Evolutionary conservation across 2,113 vertebrate genomes (phyloP), one percentile per base, ranked within the genome.

Genomic region (Gnathonemus echidnorhynchus): DNA sequence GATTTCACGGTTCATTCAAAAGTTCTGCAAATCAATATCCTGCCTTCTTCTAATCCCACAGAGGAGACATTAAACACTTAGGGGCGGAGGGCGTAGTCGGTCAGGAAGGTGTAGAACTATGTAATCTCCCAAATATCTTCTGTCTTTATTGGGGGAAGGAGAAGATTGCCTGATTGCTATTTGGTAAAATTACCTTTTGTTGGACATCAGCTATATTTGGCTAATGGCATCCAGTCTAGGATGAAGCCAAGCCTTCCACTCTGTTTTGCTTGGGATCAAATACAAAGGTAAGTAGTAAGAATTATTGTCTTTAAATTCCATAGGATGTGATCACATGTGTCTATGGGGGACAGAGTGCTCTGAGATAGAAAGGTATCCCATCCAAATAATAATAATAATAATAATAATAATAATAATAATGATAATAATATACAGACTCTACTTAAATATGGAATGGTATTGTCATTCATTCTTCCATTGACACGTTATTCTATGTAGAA

Each of bases 1-100:
- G 87, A 90, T 91, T 88, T 88, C 87, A 86, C 87, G 27, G 58
- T 42, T 39, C 58, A 62, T 89, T 89, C 50, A 90, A 83, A 74
- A 90, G 89, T 53, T 49, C 88, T 83, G 31, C 88, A 91, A 89
- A 91, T 91, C 91, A 91, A 91, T 89, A 90, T 58, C 70, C 39
- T 74, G 49, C 85, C 62, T 90, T 90, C 91, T 83, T 62, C 50
- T 62, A 89, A 90, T 91, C 88, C 84, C 88, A 80, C 52, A 49
- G 89, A 86, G 46, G 80, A 90, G 88, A 86, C 66, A 90, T 88
- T 90, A 90, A 90, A 89, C 58, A 89, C 62, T 53, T 86, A 53
- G 70, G 58, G 42, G n/a, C 4, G 10, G 15, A 45, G 84, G 62
- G 83, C 52, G 88, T 88, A 90, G 91, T 88, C 24, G 42, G 87